A percentile compares a stretch with the other conserved stretches of the same genome.
Conservation (phyloP, 2,888 invertebrate genomes). For the Parnassius smintheus region DNA sequence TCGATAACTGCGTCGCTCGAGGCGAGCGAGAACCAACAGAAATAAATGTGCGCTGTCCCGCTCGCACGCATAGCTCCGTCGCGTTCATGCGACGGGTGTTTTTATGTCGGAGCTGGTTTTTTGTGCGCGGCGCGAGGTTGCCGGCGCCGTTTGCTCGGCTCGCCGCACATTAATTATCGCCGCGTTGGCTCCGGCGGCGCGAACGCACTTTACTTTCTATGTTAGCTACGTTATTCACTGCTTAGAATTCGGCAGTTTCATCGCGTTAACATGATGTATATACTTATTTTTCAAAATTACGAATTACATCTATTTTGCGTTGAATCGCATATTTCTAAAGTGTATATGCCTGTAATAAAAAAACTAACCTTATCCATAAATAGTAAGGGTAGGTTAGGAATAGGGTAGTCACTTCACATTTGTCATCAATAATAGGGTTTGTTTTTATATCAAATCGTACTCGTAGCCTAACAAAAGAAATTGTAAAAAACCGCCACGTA, state of each 20-base stretch:
- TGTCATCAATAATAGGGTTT: no score
- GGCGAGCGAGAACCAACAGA: slow-evolving; percentile 75
- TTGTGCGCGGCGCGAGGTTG: slow-evolving; percentile 70
- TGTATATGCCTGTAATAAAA: no score
- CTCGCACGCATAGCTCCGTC: slow-evolving; percentile 53
- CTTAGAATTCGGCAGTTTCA: slow-evolving; percentile 39
- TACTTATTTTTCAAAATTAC: not conserved
- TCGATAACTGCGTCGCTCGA: slow-evolving; percentile 73
- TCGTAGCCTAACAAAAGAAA: no score
- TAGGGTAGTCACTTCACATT: no score
- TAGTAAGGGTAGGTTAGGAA: no score
- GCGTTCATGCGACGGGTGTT: slow-evolving; percentile 70
- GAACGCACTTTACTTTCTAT: slow-evolving; percentile 78
- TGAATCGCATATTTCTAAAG: no score
- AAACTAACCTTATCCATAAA: no score
- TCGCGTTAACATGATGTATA: slow-evolving; percentile 32
- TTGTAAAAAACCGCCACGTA: no score
- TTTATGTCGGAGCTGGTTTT: slow-evolving; percentile 80
- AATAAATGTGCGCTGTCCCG: slow-evolving; percentile 63
- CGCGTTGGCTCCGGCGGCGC: slow-evolving; percentile 68
- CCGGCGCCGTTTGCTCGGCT: slow-evolving; percentile 66
- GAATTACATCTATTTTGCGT: no score
- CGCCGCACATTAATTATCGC: slow-evolving; percentile 77
- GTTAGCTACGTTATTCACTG: slow-evolving; percentile 52
- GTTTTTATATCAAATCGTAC: no score